Percentiles rank a stretch among this genome's conserved stretches.
Conservation (phyloP, 2,113 vertebrate genomes). For the Eurypyga helias region DNA sequence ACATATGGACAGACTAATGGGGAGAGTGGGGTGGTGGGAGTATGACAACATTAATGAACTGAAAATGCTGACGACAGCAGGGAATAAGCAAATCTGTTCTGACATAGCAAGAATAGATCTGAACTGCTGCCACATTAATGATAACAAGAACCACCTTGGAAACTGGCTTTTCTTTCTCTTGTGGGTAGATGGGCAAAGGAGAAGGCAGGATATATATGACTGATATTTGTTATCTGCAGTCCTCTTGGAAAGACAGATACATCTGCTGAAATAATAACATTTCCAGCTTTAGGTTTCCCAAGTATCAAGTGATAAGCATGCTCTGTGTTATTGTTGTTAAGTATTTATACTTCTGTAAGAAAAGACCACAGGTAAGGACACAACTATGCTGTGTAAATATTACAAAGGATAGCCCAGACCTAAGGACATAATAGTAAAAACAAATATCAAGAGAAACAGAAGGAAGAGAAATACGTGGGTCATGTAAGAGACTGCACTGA, state of each 20-base stretch:
- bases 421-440: neutral
- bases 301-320: neutral
- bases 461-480: neutral
- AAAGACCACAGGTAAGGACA: neutral
- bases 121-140: neutral
- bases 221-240: neutral
- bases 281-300: neutral
- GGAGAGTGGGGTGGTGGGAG: rapidly evolving
- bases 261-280: neutral
- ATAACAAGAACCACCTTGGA: neutral
- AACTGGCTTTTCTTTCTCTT: neutral
- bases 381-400: neutral
- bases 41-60: neutral
- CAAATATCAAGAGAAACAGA: neutral
- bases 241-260: neutral
- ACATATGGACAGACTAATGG: neutral
- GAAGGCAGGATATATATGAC: neutral
- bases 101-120: neutral
- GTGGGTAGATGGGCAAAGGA: neutral
- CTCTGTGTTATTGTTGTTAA: neutral
- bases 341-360: neutral
- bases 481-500: neutral
- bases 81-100: slow-evolving; percentile 16
- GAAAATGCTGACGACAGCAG: neutral
- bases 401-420: neutral